Percentiles rank a stretch among this genome's conserved stretches.
phyloP scores from a whole-genome alignment of 2,113 vertebrate species.

The Mesoclemmys tuberculata region DNA sequence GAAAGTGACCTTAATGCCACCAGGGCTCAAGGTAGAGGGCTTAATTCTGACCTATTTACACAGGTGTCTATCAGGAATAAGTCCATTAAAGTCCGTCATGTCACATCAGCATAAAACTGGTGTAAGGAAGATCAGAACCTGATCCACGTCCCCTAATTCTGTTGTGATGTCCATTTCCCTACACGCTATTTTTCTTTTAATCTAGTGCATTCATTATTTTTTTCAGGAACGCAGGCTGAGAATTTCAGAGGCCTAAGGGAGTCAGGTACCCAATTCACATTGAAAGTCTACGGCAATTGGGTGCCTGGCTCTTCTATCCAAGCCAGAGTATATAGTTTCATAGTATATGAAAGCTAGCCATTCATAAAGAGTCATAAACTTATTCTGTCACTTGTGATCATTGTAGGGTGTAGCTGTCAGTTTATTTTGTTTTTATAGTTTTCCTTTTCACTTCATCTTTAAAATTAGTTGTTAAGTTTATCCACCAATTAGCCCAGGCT shows the following conservation, averaged over 20 bases:
- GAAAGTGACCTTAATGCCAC: no score
- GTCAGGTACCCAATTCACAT: neutral
- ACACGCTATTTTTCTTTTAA: fast-evolving
- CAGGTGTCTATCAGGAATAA: neutral
- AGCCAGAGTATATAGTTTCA: neutral
- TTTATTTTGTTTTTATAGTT: slow-evolving; percentile 22
- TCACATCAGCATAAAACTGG: neutral
- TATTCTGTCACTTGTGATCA: slow-evolving; percentile 20
- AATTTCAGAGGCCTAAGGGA: neutral
- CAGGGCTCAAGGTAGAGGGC: no score
- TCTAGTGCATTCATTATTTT: fast-evolving
- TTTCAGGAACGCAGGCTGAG: fast-evolving
- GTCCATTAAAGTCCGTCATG: neutral
- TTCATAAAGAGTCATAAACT: neutral
- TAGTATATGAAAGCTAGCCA: neutral
- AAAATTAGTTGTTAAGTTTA: slow-evolving; percentile 53
- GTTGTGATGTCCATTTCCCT: neutral
- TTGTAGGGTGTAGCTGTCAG: neutral
- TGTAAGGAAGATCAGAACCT: neutral
- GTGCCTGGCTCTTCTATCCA: neutral
- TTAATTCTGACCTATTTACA: no score
- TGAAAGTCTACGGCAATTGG: neutral
- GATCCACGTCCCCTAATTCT: fast-evolving
- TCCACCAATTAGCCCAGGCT: slow-evolving; percentile 31
- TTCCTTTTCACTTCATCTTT: slow-evolving; percentile 35